These are phyloP conservation scores for Nansenia antarctica DNA, from an alignment of 2,113 vertebrate species.

Conservation along the genomic window DNA sequence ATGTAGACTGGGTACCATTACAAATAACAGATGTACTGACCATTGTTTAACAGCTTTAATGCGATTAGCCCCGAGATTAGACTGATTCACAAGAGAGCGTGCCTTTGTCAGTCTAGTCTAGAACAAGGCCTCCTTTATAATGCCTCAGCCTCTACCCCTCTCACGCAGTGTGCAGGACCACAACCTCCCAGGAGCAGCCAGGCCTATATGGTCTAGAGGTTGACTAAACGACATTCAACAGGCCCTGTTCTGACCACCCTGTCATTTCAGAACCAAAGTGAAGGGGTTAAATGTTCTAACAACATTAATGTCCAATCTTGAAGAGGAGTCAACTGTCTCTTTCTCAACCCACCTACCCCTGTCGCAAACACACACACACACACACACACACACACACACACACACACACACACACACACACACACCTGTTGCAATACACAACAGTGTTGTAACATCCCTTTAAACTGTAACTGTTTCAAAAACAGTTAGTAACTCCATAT, in stretches of 20 bases:
- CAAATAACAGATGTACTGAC: conserved; percentile 16
- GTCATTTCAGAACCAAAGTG: neutral
- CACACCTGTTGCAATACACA: neutral
- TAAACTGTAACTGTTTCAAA: neutral
- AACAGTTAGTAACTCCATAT: neutral
- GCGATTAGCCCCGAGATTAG: conserved; percentile 56
- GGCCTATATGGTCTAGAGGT: neutral
- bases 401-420: neutral
- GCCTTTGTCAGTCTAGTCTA: conserved; percentile 1
- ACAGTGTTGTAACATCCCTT: neutral
- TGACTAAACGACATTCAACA: no score
- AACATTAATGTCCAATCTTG: neutral
- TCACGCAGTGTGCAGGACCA: neutral
- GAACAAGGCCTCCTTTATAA: conserved; percentile 18
- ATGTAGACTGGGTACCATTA: neutral
- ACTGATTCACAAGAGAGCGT: conserved; percentile 7
- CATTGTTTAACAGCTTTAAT: conserved; percentile 48
- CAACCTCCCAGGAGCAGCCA: neutral
- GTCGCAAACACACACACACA: neutral
- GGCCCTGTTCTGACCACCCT: neutral
- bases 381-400: neutral
- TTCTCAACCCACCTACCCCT: no score
- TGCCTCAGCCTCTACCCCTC: neutral
- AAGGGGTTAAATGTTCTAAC: neutral
- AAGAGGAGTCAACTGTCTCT: neutral